Conservation (phyloP, 2,888 invertebrate species). For the Polia nebulosa region DNA sequence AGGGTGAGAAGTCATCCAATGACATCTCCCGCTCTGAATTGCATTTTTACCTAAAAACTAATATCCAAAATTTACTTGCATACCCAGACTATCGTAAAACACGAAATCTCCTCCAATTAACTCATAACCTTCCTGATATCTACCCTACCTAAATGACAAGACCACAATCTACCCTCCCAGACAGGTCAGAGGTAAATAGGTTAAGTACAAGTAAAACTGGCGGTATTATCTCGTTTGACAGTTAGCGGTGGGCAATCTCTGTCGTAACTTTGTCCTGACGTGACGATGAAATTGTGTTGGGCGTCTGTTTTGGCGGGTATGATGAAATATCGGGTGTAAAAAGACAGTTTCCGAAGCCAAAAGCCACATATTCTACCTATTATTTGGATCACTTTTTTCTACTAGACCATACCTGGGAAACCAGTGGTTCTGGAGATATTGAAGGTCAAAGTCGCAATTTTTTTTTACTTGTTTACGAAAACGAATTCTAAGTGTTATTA, state of each 20-base stretch:
- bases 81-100: constrained; percentile 2
- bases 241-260: constrained; percentile 60
- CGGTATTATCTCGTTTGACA: constrained; percentile 62
- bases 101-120: constrained; percentile 27
- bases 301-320: constrained; percentile 29
- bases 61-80: too few relatives aligned
- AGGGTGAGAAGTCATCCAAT: neutral
- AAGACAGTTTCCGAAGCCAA: too few relatives aligned
- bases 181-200: constrained; percentile 54
- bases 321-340: too few relatives aligned
- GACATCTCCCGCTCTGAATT: too few relatives aligned
- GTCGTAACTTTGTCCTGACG: constrained; percentile 60
- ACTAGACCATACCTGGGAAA: too few relatives aligned
- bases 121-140: constrained; percentile 29
- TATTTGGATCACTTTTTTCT: too few relatives aligned
- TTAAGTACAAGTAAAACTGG: constrained; percentile 65
- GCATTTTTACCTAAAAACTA: too few relatives aligned
- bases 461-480: too few relatives aligned
- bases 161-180: constrained; percentile 48
- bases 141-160: constrained; percentile 33
- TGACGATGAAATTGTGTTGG: constrained; percentile 32
- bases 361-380: too few relatives aligned
- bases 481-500: too few relatives aligned
- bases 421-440: too few relatives aligned
- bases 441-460: too few relatives aligned